A percentile compares a stretch with the other conserved stretches of the same genome.
phyloP scores from a whole-genome alignment of 2,113 vertebrate genomes.

The Grammomys dolichurus region DNA sequence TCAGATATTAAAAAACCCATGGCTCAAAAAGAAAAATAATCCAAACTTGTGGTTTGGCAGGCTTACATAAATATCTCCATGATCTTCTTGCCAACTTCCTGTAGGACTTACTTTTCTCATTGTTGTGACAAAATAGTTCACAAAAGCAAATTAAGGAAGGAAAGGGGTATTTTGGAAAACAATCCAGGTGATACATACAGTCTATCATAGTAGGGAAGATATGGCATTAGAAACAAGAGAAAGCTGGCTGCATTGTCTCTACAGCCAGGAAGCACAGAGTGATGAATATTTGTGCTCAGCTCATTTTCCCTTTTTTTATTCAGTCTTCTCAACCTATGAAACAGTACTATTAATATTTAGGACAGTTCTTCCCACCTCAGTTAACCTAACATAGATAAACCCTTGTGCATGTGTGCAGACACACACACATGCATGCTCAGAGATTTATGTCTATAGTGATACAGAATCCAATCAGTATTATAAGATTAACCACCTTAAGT shows the following conservation, averaged over 20 bases:
- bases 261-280: neutral
- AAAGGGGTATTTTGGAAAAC: neutral
- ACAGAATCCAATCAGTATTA: neutral
- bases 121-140: neutral
- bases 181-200: neutral
- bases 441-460: neutral
- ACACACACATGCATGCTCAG: neutral
- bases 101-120: neutral
- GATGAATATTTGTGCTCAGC: neutral
- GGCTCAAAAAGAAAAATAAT: neutral
- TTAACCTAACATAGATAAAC: neutral
- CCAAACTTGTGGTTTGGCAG: neutral
- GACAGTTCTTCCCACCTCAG: neutral
- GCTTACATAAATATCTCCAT: neutral
- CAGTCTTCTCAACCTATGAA: neutral
- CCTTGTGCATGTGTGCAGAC: no score
- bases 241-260: neutral
- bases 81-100: neutral
- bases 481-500: neutral
- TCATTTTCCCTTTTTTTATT: neutral
- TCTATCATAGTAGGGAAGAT: neutral
- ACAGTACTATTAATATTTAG: neutral
- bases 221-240: neutral
- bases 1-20: constrained; percentile 47
- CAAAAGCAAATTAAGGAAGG: neutral